Base-by-base conservation (phyloP, 2,797 vertebrate genomes). In the Chelon auratus region DNA sequence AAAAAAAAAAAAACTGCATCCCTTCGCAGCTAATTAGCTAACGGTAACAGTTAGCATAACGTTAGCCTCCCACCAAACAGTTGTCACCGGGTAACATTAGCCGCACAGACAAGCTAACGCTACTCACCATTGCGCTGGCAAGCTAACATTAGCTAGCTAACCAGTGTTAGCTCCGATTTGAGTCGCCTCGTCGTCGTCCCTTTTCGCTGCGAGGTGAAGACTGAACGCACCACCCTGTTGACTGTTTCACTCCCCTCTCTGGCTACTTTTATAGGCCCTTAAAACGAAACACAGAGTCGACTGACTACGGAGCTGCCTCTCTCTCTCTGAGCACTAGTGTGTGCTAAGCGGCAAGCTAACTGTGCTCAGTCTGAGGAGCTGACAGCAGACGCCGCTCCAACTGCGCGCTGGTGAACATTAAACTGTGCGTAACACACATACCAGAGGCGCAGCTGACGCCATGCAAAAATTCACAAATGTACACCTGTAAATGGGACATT, bases 81-180 rank as follows among this genome's bases (percentile, higher is more conserved):
- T 81, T 75, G 59, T 66, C 78, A 50, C 36, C 59, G 68, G 78
- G 57, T 75, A 68, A 66, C 73, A 62, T 81, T 86, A 86, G 83
- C 82, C 33, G 18, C 67, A 39, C 33, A 48, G 20, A 40, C 45
- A 55, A 75, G 78, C 85, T 78, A 82, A 68, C 68, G 61, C 64
- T 78, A 91, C 90, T 92, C 58, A 91, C 90, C 90, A 91, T 93
- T 72, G 78, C 83, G 78, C 58, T 76, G 86, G 82, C 39, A 72
- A 68, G 90, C 88, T 91, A 92, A 81, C 89, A 30, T 87, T 82
- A 88, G 91, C 91, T 36, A 72, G 88, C 90, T 88, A 89, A 85
- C 86, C 75, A 73, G 75, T 56, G 90, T 86, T 93, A 91, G 87
- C 90, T 88, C 74, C 80, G 9, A 45, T 62, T 77, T 50, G 42